Evolutionary conservation across 2,888 invertebrate genomes (phyloP).

Genomic region (Pseudanteris insignis): DNA sequence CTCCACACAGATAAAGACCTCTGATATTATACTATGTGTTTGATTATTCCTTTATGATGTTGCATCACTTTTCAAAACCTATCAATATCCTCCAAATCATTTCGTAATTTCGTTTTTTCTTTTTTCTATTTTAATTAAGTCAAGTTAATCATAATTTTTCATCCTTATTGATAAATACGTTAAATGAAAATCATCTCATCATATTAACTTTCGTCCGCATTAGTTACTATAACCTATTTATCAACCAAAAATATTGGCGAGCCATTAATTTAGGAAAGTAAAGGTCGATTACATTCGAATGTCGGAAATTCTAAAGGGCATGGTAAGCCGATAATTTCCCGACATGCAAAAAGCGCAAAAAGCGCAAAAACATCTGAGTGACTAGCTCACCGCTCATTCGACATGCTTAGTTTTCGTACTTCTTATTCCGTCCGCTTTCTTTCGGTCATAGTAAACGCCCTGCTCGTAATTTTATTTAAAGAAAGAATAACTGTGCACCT

Average conservation of each 20-base stretch:
- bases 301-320: constrained; percentile 27
- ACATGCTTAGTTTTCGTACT: too few species aligned
- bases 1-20: too few species aligned
- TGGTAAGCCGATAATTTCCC: constrained; percentile 42
- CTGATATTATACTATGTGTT: too few species aligned
- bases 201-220: too few species aligned
- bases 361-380: constrained; percentile 13
- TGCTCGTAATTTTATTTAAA: constrained; percentile 55
- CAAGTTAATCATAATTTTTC: too few species aligned
- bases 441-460: constrained; percentile 49
- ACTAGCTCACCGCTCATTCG: too few species aligned
- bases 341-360: constrained; percentile 28
- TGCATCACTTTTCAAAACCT: constrained; percentile 29
- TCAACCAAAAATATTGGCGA: constrained; percentile 24
- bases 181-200: too few species aligned
- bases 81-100: too few species aligned
- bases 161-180: too few species aligned
- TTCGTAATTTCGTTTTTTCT: too few species aligned
- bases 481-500: constrained; percentile 54
- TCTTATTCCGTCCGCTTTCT: constrained; percentile 42
- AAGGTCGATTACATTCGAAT: constrained; percentile 39
- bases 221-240: too few species aligned
- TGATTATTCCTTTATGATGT: constrained; percentile 15
- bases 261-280: constrained; percentile 31
- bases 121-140: too few species aligned